phyloP scores from a whole-genome alignment of 2,113 vertebrate species.

The Ammodytes marinus region DNA sequence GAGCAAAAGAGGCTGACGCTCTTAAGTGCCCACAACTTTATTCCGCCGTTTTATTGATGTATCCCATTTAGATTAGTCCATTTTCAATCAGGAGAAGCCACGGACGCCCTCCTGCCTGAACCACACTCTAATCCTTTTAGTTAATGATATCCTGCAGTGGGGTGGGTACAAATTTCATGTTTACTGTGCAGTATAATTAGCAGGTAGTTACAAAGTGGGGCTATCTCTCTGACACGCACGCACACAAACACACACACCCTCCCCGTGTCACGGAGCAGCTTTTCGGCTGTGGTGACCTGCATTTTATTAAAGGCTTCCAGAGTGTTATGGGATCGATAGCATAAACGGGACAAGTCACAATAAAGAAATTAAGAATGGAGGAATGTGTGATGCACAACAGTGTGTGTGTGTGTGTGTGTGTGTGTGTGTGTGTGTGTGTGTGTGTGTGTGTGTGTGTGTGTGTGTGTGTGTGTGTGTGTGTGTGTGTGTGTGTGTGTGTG shows the following conservation, averaged over 20 bases:
- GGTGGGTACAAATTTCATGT: conserved; percentile 86
- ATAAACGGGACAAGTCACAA: neutral
- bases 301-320: conserved; percentile 40
- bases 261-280: conserved; percentile 5
- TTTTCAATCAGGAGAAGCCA: conserved; percentile 84
- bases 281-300: conserved; percentile 15
- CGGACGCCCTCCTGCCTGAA: conserved; percentile 72
- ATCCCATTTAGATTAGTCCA: conserved; percentile 88
- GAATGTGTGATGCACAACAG: conserved; percentile 3
- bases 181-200: conserved; percentile 81
- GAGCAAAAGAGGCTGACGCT: conserved; percentile 66
- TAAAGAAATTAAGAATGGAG: conserved; percentile 9
- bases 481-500: too few species aligned
- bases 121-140: conserved; percentile 90
- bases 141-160: conserved; percentile 85
- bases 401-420: too few species aligned
- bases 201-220: conserved; percentile 60
- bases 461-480: too few species aligned
- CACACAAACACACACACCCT: conserved; percentile 3
- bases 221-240: neutral
- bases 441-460: too few species aligned
- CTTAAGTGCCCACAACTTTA: conserved; percentile 89
- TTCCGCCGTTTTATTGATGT: conserved; percentile 86
- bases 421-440: too few species aligned
- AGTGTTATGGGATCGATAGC: conserved; percentile 41